Conservation (phyloP, 2,888 invertebrate species). For the Agapostemon virescens region DNA sequence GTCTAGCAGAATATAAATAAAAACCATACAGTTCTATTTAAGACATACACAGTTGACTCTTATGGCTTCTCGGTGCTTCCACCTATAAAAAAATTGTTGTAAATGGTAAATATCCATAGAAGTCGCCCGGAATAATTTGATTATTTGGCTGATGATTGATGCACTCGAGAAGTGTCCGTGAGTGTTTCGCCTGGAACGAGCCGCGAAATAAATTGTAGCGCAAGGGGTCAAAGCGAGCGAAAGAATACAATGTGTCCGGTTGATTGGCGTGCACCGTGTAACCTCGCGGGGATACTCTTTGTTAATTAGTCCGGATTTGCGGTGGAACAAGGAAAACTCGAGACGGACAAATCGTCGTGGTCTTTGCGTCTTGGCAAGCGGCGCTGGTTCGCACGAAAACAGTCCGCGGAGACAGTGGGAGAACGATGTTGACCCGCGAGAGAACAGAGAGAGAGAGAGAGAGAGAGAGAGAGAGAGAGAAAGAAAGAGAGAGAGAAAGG, state of each 20-base stretch:
- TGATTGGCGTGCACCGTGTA: conserved; percentile 14
- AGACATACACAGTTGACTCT: too few relatives aligned
- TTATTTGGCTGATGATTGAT: too few relatives aligned
- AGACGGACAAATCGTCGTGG: conserved; percentile 48
- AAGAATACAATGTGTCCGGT: conserved; percentile 20
- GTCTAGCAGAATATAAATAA: too few relatives aligned
- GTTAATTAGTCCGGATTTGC: conserved; percentile 47
- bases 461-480: background rate
- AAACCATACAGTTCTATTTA: too few relatives aligned
- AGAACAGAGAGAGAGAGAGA: conserved; percentile 21
- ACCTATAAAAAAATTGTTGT: too few relatives aligned
- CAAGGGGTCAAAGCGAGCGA: background rate
- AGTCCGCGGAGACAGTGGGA: conserved; percentile 31
- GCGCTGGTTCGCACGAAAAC: conserved; percentile 22
- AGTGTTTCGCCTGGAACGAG: too few relatives aligned
- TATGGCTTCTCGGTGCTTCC: too few relatives aligned
- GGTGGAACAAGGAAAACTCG: conserved; percentile 23
- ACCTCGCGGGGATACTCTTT: conserved; percentile 21
- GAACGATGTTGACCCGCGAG: conserved; percentile 41
- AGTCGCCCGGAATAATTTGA: too few relatives aligned
- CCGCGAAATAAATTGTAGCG: too few relatives aligned
- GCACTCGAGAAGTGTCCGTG: too few relatives aligned
- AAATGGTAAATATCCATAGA: too few relatives aligned
- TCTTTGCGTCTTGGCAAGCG: conserved; percentile 58
- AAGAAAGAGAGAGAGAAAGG: background rate